These are phyloP conservation scores for Amiota communis DNA, from an alignment of 2,888 invertebrate species.

Conservation along the genomic window DNA sequence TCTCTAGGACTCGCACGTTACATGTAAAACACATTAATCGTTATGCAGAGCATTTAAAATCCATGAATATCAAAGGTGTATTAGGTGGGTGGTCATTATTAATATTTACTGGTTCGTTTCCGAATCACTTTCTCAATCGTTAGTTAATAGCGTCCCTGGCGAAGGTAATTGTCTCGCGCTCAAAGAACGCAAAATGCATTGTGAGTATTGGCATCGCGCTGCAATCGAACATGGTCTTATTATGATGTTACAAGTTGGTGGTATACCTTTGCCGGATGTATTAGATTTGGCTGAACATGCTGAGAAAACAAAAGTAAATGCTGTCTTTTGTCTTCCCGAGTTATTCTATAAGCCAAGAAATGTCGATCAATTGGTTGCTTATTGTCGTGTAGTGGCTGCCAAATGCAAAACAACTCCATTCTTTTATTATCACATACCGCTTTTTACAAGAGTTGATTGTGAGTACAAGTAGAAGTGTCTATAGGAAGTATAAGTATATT, in stretches of 20 bases:
- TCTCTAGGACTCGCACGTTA: constrained; percentile 69
- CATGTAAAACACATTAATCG: constrained; percentile 76
- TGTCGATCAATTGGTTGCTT: constrained; percentile 78
- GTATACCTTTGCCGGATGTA: constrained; percentile 80
- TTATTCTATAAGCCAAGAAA: constrained; percentile 82
- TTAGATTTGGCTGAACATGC: constrained; percentile 81
- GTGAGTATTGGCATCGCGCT: constrained; percentile 79
- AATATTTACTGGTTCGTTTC: neutral
- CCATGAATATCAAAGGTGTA: constrained; percentile 79
- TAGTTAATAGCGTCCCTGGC: constrained; percentile 85
- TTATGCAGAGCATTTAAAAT: constrained; percentile 79
- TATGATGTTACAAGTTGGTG: constrained; percentile 84
- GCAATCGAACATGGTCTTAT: constrained; percentile 76
- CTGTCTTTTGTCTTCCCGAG: constrained; percentile 83
- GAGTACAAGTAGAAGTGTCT: constrained; percentile 69
- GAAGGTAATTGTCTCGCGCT: constrained; percentile 82
- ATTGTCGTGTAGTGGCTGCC: constrained; percentile 79
- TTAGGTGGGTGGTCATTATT: constrained; percentile 75
- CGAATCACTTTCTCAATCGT: neutral
- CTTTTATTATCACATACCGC: constrained; percentile 88
- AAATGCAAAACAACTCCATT: constrained; percentile 85
- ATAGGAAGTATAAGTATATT: neutral
- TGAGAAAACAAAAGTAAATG: constrained; percentile 77
- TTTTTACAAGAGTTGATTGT: constrained; percentile 82
- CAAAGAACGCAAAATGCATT: constrained; percentile 79